These are phyloP conservation scores for Daubentonia madagascariensis DNA, from an alignment of 2,113 vertebrate species.

Conservation along the genomic window DNA sequence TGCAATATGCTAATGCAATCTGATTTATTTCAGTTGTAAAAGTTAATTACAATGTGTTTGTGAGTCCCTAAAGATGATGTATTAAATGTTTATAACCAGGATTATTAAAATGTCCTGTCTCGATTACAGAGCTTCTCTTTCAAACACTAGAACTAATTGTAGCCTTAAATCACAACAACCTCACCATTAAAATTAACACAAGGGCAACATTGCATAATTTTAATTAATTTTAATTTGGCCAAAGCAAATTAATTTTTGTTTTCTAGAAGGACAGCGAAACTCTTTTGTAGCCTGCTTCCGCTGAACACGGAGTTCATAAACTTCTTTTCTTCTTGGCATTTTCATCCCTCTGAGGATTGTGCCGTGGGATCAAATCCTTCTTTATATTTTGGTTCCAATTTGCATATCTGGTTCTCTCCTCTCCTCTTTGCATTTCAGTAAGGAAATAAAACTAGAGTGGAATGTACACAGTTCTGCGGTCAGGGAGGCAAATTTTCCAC, in stretches of 20 bases:
- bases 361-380: constrained; percentile 52
- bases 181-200: constrained; percentile 90
- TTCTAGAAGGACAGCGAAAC: constrained; percentile 87
- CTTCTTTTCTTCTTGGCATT: constrained; percentile 57
- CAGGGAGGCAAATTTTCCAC: not conserved
- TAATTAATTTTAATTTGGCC: constrained; percentile 93
- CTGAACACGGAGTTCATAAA: constrained; percentile 77
- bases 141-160: constrained; percentile 93
- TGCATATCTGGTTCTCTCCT: constrained; percentile 22
- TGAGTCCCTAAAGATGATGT: constrained; percentile 94
- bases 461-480: not conserved
- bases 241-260: constrained; percentile 92
- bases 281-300: constrained; percentile 63
- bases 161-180: constrained; percentile 90
- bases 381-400: constrained; percentile 62
- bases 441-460: not conserved
- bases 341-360: constrained; percentile 52
- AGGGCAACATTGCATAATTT: constrained; percentile 91
- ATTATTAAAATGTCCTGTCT: constrained; percentile 97
- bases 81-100: constrained; percentile 96
- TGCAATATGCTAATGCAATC: constrained; percentile 96
- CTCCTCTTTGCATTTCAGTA: not conserved
- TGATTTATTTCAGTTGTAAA: constrained; percentile 97
- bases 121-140: constrained; percentile 92
- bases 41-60: constrained; percentile 98